Conservation (phyloP, 2,113 vertebrate species). For the Andinoacara biseriatus region DNA sequence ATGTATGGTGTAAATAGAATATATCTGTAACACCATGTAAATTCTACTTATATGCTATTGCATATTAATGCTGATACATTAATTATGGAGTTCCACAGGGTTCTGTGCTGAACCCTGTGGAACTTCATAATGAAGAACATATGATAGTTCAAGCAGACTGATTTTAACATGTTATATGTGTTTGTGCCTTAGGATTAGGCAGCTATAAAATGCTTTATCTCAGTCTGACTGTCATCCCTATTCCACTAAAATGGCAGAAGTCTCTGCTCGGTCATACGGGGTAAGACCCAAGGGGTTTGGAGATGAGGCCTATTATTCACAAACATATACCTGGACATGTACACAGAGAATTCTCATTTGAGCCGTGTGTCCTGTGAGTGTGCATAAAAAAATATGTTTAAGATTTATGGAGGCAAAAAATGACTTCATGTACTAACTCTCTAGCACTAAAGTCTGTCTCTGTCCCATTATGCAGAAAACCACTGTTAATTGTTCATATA, state of each 20-base stretch:
- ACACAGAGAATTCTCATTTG: background rate
- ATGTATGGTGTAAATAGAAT: no score
- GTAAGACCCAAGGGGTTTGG: background rate
- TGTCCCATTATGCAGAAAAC: background rate
- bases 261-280: constrained; percentile 2
- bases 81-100: no score
- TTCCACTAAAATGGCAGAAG: background rate
- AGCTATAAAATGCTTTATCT: constrained; percentile 7
- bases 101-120: no score
- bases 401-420: background rate
- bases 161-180: background rate
- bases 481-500: background rate
- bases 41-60: no score
- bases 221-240: background rate
- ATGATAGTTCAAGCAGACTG: background rate
- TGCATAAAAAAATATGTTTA: background rate
- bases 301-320: background rate
- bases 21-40: no score
- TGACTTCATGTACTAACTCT: background rate
- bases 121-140: background rate
- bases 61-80: no score
- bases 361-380: background rate
- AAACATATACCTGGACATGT: background rate
- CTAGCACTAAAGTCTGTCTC: background rate
- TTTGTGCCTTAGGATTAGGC: fast-evolving